Evolutionary conservation across 1,140 invertebrate genomes (phyloP).

Genomic region (Anastrepha ludens): DNA sequence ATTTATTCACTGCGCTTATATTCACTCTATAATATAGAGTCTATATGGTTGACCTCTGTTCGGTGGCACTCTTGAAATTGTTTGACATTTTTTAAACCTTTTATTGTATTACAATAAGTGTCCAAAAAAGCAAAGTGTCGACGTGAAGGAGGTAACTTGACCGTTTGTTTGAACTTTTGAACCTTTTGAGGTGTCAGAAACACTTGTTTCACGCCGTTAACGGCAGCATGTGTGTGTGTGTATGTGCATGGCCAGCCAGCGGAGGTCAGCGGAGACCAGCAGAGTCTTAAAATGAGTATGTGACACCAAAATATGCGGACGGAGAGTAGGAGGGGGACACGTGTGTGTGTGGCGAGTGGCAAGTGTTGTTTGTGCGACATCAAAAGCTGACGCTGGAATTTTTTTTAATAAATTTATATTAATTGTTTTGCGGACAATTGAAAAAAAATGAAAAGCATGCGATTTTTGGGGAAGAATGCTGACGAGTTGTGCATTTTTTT

Average conservation of each 20-base stretch:
- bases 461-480: neutral
- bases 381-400: slow-evolving; percentile 4
- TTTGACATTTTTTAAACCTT: neutral
- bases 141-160: neutral
- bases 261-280: neutral
- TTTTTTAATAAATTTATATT: slow-evolving; percentile 34
- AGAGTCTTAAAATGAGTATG: neutral
- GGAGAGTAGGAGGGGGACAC: neutral
- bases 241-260: neutral
- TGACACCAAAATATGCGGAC: neutral
- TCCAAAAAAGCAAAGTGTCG: neutral
- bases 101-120: slow-evolving; percentile 10
- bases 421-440: slow-evolving; percentile 37
- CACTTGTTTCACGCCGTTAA: slow-evolving; percentile 56
- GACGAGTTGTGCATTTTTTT: neutral
- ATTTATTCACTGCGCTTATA: too few relatives aligned
- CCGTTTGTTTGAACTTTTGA: slow-evolving; percentile 43
- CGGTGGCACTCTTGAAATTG: neutral
- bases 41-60: neutral
- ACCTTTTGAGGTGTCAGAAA: slow-evolving; percentile 56
- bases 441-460: neutral
- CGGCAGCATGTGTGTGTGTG: neutral
- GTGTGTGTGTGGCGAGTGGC: neutral
- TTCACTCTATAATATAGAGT: too few relatives aligned
- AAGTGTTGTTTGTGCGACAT: neutral